Evolutionary conservation across 2,888 invertebrate species (phyloP), one percentile per base, ranked within the genome.

Genomic region (Nemapogon koenigi): DNA sequence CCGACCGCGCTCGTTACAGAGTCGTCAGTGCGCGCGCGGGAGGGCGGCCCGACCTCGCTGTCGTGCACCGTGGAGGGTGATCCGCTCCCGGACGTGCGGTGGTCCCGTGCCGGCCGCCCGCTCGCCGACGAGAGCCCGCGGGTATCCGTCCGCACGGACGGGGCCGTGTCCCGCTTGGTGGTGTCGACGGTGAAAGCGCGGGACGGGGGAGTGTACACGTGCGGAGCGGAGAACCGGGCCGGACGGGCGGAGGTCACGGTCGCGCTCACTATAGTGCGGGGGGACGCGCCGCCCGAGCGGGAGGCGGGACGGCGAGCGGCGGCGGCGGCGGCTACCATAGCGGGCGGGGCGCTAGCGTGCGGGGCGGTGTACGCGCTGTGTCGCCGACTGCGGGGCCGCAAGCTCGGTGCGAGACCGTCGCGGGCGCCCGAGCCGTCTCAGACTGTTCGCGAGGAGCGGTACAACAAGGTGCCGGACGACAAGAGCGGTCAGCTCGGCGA

Each of bases 221-320:
- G 92, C 55, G 81, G 85, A 38, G 91, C 91, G 0, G 90, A 91
- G 60, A 91, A 91, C 57, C 85, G 88, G 60, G 91, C 91, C 3
- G 91, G 91, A 1, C 83, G 83, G 53, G 87, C 86, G 8, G 87
- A 89, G 62, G 87, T 87, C 15, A 86, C 86, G 54, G 85, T 91
- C 40, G 88, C 85, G 41, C 71, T 92, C 50, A 82, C 85, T 1
- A 85, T 91, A 43, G 84, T 87, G 29, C 83, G 85, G 46, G 84
- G 83, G 47, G n/a, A n/a, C 82, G 84, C 83, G 47, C 82, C 84
- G 19, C 81, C 84, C 26, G 82, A 83, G 48, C 82, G 76, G 47
- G 78, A 80, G 39, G 71, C 72, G 57, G 87, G 56, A 70, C 85
- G 57, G 62, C 82, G 55, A 72, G 85, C 72, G 16, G n/a, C 57